Conservation (phyloP, 2,797 vertebrate species). For the Sebastes melanostomus region DNA sequence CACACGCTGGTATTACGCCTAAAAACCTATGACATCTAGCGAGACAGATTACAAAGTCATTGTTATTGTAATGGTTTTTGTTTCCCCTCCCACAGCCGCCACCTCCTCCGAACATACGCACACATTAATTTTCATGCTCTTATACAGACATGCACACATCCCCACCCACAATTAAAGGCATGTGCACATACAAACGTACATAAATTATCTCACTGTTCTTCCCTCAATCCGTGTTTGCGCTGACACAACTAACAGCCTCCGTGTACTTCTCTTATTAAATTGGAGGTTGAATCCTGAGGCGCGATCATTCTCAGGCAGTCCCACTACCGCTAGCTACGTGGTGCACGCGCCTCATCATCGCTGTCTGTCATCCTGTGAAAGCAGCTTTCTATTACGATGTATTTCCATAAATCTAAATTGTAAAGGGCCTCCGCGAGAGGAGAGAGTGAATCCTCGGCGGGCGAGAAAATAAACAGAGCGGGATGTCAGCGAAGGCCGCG, state of each 20-base stretch:
- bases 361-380: slow-evolving; percentile 70
- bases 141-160: slow-evolving; percentile 15
- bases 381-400: slow-evolving; percentile 70
- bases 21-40: slow-evolving; percentile 50
- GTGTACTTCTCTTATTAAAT: slow-evolving; percentile 34
- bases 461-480: slow-evolving; percentile 59
- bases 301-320: slow-evolving; percentile 34
- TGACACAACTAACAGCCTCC: slow-evolving; percentile 44
- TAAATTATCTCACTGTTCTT: slow-evolving; percentile 10
- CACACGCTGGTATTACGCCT: slow-evolving; percentile 41
- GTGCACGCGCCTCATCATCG: slow-evolving; percentile 53
- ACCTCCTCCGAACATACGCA: slow-evolving; percentile 15
- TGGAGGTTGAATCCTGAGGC: slow-evolving; percentile 38
- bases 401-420: slow-evolving; percentile 84
- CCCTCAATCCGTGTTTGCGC: slow-evolving; percentile 10
- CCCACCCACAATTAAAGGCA: slow-evolving; percentile 35
- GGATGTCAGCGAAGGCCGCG: slow-evolving; percentile 63
- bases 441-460: slow-evolving; percentile 49
- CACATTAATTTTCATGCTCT: neutral
- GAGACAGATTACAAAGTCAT: slow-evolving; percentile 67
- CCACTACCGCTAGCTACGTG: slow-evolving; percentile 9
- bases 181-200: neutral
- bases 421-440: slow-evolving; percentile 53
- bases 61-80: slow-evolving; percentile 70
- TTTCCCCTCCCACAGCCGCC: slow-evolving; percentile 46